Base-by-base conservation (phyloP, 2,888 invertebrate genomes). In the Pyrrhosoma nymphula region DNA sequence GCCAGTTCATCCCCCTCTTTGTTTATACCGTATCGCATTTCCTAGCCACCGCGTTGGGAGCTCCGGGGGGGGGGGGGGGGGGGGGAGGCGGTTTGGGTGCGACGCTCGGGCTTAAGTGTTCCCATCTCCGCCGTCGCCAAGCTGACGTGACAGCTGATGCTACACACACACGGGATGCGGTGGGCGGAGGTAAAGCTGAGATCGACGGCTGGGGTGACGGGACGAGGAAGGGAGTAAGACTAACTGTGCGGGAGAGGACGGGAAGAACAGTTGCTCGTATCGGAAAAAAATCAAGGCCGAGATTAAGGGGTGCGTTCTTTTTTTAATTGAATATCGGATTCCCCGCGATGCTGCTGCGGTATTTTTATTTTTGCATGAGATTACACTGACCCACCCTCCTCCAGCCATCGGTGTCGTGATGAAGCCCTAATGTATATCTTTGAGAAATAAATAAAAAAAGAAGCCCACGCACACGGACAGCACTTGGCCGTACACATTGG, bases 141-240 rank as follows among this genome's bases (percentile, higher is more conserved):
- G 93, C 93, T 93, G 93, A 93, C 93, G 93, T 93, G 93, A 93
- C 93, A 93, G 93, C 93, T 93, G 93, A 93, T 93, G 93, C 30
- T 39, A 23, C 63, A 16, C 91, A 20, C 39, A 88, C 10, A n/a
- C 60, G n/a, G 20, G 4, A 82, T 35, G n/a, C 82, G 18, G 14
- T 14, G 16, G 35, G 30, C 3, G 35, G 16, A 18, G 82, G 82
- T n/a, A 12, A n/a, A 35, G 14, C 16, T n/a, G 35, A 82, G 82
- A 8, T 30, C 30, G 35, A 30, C 10, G 16, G 60, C 16, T 20
- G 35, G 14, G 35, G 82, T 3, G 82, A n/a, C 14, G 35, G 82
- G 10, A 30, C 26, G 82, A 18, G 35, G n/a, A 35, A 35, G 12
- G 18, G 30, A n/a, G 75, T n/a, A 2, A 30, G 35, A 6, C 2